These are phyloP conservation scores for Neodiprion lecontei DNA, from an alignment of 1,140 invertebrate species.

Conservation along the genomic window DNA sequence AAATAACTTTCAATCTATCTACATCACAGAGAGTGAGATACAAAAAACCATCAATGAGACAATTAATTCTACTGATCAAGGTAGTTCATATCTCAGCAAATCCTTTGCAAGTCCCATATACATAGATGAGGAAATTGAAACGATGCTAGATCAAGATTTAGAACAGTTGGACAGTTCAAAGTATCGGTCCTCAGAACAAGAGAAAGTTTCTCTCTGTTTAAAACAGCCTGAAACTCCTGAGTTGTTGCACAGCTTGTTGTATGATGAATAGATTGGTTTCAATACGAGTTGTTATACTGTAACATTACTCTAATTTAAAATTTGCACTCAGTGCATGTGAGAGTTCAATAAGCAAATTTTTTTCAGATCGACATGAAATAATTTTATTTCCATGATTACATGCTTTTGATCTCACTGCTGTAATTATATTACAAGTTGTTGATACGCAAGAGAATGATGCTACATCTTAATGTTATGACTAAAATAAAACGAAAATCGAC, in stretches of 20 bases:
- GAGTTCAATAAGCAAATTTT: neutral
- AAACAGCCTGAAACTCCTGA: slow-evolving; percentile 56
- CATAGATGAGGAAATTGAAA: slow-evolving; percentile 55
- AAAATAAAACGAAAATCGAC: neutral
- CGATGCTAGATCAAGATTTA: slow-evolving; percentile 50
- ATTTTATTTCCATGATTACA: slow-evolving; percentile 6
- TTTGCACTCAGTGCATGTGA: neutral
- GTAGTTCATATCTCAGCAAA: slow-evolving; percentile 44
- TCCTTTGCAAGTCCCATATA: slow-evolving; percentile 50
- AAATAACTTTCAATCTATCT: slow-evolving; percentile 44
- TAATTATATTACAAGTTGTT: neutral
- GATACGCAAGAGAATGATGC: neutral
- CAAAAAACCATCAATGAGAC: slow-evolving; percentile 54
- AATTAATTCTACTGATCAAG: slow-evolving; percentile 45
- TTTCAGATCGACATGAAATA: neutral
- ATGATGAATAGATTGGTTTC: slow-evolving; percentile 41
- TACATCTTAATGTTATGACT: neutral
- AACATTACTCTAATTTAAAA: too few relatives aligned
- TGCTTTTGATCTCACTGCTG: neutral
- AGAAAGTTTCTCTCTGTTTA: slow-evolving; percentile 48
- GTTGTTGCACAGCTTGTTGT: slow-evolving; percentile 52
- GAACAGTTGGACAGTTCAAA: slow-evolving; percentile 45
- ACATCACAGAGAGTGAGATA: slow-evolving; percentile 52
- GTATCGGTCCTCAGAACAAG: slow-evolving; percentile 38
- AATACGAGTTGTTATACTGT: neutral